Conservation (phyloP, 2,797 vertebrate genomes). For the Syngnathus rostellatus region DNA sequence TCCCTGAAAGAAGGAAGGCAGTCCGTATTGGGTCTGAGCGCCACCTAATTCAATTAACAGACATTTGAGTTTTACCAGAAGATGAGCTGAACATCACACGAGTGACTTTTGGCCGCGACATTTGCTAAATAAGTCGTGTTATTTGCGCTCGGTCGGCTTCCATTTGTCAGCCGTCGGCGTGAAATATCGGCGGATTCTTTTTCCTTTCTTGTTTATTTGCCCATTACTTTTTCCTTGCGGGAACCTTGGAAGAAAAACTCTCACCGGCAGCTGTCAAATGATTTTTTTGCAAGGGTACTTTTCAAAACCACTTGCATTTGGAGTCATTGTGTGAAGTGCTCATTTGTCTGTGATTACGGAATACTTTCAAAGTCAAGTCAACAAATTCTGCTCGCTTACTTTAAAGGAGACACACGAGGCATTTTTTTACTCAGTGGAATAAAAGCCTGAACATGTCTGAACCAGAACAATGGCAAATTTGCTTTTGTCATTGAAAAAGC, state of each 20-base stretch:
- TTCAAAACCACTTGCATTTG: not conserved
- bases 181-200: not conserved
- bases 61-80: not conserved
- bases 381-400: not conserved
- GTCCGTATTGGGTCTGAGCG: not conserved
- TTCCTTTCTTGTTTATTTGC: not conserved
- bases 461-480: too few relatives aligned
- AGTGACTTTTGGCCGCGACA: not conserved
- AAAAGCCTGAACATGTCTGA: too few relatives aligned
- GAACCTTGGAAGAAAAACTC: not conserved
- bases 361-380: not conserved
- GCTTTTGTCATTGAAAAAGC: too few relatives aligned
- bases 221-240: not conserved
- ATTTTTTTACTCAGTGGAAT: too few relatives aligned
- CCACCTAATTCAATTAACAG: not conserved
- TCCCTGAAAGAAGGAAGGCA: constrained; percentile 24
- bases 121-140: not conserved
- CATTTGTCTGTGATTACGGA: not conserved
- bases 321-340: not conserved
- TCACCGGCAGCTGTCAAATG: not conserved
- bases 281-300: not conserved
- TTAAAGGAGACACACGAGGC: not conserved
- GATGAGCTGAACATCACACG: not conserved
- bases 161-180: not conserved
- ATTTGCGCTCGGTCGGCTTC: not conserved